These are phyloP conservation scores for Ptychadena robeensis DNA, from an alignment of 2,797 vertebrate species.

Conservation along the genomic window DNA sequence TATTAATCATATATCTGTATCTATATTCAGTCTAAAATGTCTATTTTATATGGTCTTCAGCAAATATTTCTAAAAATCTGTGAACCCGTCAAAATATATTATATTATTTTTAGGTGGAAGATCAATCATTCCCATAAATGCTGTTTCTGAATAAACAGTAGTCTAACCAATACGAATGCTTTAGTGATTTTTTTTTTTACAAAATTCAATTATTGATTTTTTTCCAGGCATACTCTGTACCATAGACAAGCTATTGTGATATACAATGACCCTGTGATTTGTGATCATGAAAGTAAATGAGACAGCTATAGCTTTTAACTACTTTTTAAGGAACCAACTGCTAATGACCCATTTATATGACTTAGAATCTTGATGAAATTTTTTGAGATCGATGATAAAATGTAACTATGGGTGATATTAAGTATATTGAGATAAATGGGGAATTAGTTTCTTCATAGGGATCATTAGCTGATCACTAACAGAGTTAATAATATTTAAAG, in stretches of 20 bases:
- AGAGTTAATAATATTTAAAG: slow-evolving; percentile 53
- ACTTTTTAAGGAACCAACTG: slow-evolving; percentile 46
- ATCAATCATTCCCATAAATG: no score
- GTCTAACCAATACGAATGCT: not conserved
- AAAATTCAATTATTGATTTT: slow-evolving; percentile 50
- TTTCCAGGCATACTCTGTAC: not conserved
- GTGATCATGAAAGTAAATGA: slow-evolving; percentile 56
- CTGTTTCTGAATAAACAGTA: no score
- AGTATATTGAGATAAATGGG: slow-evolving; percentile 60
- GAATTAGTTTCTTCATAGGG: slow-evolving; percentile 52
- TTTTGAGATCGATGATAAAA: slow-evolving; percentile 46
- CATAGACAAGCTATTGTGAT: slow-evolving; percentile 41
- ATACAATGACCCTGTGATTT: slow-evolving; percentile 50
- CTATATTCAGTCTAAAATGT: no score
- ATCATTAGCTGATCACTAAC: slow-evolving; percentile 59
- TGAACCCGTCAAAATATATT: no score
- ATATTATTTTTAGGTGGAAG: no score
- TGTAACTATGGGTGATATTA: slow-evolving; percentile 52
- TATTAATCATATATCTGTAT: no score
- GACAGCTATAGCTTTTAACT: slow-evolving; percentile 56
- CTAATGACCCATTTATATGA: slow-evolving; percentile 58
- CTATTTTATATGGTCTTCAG: no score
- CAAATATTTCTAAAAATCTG: no score
- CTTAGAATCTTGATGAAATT: slow-evolving; percentile 54
- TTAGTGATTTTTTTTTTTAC: not conserved